Evolutionary conservation across 2,113 vertebrate genomes (phyloP).

Genomic region (Morone saxatilis): DNA sequence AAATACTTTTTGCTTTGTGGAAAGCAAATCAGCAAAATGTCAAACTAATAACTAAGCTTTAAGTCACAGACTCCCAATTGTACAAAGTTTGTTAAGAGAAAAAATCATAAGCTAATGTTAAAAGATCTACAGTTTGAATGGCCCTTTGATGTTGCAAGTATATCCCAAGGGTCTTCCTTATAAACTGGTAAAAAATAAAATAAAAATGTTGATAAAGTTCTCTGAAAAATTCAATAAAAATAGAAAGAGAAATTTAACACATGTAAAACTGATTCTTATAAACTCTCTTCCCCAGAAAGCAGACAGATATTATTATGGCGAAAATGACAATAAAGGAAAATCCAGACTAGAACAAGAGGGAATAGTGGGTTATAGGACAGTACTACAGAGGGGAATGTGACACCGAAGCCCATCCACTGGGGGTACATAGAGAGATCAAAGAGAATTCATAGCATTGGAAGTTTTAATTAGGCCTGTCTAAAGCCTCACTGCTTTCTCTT

Average conservation of each 20-base stretch:
- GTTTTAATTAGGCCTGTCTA: slow-evolving; percentile 74
- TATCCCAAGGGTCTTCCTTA: slow-evolving; percentile 18
- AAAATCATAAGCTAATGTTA: neutral
- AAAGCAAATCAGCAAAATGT: slow-evolving; percentile 5
- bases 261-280: slow-evolving; percentile 6
- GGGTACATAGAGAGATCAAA: slow-evolving; percentile 65
- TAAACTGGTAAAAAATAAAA: neutral
- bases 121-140: slow-evolving; percentile 20
- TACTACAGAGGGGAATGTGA: slow-evolving; percentile 28
- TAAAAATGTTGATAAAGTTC: slow-evolving; percentile 14
- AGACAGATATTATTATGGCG: slow-evolving; percentile 8
- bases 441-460: slow-evolving; percentile 57
- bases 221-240: slow-evolving; percentile 24
- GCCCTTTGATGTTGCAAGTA: slow-evolving; percentile 24
- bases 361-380: slow-evolving; percentile 26
- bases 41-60: neutral
- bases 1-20: no score
- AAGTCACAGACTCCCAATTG: neutral
- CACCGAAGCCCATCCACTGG: slow-evolving; percentile 43
- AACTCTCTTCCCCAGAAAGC: slow-evolving; percentile 4
- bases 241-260: neutral
- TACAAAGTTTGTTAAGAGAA: slow-evolving; percentile 7
- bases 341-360: slow-evolving; percentile 19
- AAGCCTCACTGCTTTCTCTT: slow-evolving; percentile 51
- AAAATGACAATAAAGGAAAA: slow-evolving; percentile 21